Evolutionary conservation across 2,888 invertebrate genomes (phyloP).

Genomic region (Mycogona germanica): DNA sequence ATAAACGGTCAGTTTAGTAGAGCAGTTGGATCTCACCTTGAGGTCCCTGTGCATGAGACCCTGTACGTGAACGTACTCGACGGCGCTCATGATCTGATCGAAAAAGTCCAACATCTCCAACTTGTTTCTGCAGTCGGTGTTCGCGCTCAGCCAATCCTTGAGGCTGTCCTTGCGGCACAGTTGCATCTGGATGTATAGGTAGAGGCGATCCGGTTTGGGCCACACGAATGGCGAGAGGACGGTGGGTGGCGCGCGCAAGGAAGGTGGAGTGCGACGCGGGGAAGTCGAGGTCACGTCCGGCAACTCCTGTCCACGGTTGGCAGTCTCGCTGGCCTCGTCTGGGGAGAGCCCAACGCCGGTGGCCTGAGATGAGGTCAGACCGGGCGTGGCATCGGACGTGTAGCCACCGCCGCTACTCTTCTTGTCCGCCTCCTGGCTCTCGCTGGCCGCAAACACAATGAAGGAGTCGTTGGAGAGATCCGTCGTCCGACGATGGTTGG

Average conservation of each 20-base stretch:
- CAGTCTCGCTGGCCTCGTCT: no score
- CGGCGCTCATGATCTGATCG: slow-evolving; percentile 83
- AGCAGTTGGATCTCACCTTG: slow-evolving; percentile 48
- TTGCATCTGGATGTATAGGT: slow-evolving; percentile 97
- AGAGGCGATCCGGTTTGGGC: slow-evolving; percentile 38
- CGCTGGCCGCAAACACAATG: no score
- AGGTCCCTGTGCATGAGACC: slow-evolving; percentile 92
- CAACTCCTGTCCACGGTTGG: no score
- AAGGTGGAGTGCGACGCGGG: no score
- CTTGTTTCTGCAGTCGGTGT: slow-evolving; percentile 20
- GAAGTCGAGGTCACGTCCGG: no score
- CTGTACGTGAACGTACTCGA: slow-evolving; percentile 86
- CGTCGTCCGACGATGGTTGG: no score
- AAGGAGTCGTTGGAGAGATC: slow-evolving; percentile 1
- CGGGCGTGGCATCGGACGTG: no score
- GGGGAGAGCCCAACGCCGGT: no score
- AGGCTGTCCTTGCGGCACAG: slow-evolving; percentile 77
- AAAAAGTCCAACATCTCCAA: slow-evolving; percentile 53
- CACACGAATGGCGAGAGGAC: neutral
- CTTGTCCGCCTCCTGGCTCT: no score
- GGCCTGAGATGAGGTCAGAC: no score
- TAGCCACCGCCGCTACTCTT: no score
- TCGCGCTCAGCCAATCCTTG: slow-evolving; percentile 70
- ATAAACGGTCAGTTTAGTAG: neutral
- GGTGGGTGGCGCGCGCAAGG: no score